Evolutionary conservation across 2,113 vertebrate species (phyloP).

Genomic region (Otis tarda): DNA sequence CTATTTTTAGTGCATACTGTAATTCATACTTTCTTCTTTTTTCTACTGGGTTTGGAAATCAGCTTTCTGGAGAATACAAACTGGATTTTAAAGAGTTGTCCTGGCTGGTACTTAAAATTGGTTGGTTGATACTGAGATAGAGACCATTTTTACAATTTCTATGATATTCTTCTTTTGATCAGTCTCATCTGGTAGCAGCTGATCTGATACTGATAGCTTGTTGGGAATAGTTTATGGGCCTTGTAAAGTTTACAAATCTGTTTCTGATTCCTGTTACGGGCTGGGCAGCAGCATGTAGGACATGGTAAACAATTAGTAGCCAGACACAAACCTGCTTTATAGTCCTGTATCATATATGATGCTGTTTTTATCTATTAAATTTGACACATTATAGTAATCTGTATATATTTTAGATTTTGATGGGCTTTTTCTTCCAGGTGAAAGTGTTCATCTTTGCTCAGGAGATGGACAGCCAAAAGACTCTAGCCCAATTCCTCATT

Average conservation of each 20-base stretch:
- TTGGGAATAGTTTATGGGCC: neutral
- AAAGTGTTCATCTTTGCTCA: slow-evolving; percentile 84
- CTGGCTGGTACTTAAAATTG: neutral
- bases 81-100: neutral
- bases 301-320: neutral
- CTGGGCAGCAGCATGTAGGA: neutral
- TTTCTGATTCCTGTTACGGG: neutral
- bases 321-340: neutral
- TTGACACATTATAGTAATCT: neutral
- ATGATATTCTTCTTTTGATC: neutral
- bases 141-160: neutral
- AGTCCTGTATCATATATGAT: neutral
- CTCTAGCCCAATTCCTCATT: slow-evolving; percentile 69
- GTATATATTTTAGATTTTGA: neutral
- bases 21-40: neutral
- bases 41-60: neutral
- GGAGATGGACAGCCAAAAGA: slow-evolving; percentile 85
- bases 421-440: slow-evolving; percentile 76
- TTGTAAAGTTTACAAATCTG: neutral
- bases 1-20: neutral
- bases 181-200: neutral
- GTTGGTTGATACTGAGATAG: neutral
- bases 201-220: neutral
- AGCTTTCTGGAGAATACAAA: neutral
- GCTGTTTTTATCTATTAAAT: neutral